A percentile compares a stretch with the other conserved stretches of the same genome.
These are phyloP conservation scores for Equus przewalskii DNA, from an alignment of 2,113 vertebrate genomes.

Conservation along the genomic window DNA sequence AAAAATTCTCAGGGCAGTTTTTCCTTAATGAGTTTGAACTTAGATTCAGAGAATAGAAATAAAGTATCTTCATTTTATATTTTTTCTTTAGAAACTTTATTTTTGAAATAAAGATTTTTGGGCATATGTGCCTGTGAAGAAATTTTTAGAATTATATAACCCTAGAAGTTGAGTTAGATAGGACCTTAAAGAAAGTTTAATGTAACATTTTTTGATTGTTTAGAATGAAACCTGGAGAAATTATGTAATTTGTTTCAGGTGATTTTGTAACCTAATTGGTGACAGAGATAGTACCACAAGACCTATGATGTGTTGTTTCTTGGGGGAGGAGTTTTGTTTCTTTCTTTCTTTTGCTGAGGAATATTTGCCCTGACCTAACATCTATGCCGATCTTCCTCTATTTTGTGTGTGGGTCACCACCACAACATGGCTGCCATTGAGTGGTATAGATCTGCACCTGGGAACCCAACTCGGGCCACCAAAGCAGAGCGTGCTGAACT, in stretches of 20 bases:
- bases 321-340: neutral
- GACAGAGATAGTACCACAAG: neutral
- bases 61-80: neutral
- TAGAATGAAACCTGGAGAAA: neutral
- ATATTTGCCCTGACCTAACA: no score
- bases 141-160: neutral
- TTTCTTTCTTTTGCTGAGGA: neutral
- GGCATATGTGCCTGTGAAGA: neutral
- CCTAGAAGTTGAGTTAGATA: neutral
- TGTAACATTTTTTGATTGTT: neutral
- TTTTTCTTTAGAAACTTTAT: neutral
- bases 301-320: neutral
- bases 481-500: no score
- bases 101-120: slow-evolving; percentile 24
- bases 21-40: neutral
- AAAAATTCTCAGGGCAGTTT: neutral
- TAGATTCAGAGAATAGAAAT: neutral
- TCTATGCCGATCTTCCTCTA: no score
- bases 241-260: neutral
- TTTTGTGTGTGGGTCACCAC: no score
- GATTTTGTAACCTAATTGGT: neutral
- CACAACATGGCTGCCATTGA: no score
- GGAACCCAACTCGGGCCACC: no score
- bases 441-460: no score
- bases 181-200: neutral